phyloP scores from a whole-genome alignment of 2,113 vertebrate species.

The Passer domesticus region DNA sequence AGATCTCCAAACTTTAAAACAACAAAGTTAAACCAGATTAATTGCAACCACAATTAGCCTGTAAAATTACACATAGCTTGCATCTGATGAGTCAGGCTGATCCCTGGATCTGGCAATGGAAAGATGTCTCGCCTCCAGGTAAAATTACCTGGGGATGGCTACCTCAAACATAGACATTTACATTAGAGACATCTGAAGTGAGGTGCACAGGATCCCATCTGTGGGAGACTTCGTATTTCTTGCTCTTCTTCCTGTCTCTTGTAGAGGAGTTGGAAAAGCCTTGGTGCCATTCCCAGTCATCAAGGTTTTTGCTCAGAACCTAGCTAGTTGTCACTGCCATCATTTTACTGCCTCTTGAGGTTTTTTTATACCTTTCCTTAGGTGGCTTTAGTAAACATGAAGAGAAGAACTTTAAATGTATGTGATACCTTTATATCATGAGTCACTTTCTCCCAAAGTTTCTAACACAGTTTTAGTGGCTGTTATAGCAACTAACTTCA shows the following conservation, averaged over 20 bases:
- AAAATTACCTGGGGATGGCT: background rate
- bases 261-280: background rate
- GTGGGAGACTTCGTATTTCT: background rate
- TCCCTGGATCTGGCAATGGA: background rate
- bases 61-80: background rate
- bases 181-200: background rate
- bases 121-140: background rate
- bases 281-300: background rate
- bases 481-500: background rate
- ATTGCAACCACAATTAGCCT: background rate
- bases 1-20: background rate
- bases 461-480: background rate
- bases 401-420: background rate
- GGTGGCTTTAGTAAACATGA: background rate
- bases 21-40: conserved; percentile 24
- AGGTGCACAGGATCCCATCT: background rate
- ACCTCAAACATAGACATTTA: background rate
- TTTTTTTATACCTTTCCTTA: background rate
- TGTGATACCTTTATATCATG: background rate
- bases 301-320: background rate
- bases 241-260: background rate
- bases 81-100: conserved; percentile 14
- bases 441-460: background rate
- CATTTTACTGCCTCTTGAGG: background rate
- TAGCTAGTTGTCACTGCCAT: background rate